These are phyloP conservation scores for Hydrozoanthus tunicans DNA, from an alignment of 64 coral and sea anemone species.

Conservation along the genomic window DNA sequence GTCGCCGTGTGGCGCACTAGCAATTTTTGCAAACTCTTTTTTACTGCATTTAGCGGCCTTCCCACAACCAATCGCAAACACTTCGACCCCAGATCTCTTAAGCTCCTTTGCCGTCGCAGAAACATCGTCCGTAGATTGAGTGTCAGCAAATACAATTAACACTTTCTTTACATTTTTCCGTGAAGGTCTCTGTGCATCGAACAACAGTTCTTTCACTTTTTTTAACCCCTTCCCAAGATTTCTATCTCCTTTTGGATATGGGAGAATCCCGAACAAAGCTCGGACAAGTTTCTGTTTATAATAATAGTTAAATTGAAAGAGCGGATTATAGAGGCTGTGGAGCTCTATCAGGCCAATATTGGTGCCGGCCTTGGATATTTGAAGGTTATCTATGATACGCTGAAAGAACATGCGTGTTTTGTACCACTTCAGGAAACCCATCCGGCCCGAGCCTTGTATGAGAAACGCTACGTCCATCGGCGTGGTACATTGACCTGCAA, in stretches of 20 bases:
- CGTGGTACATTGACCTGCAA: slow-evolving; percentile 53
- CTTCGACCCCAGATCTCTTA: slow-evolving; percentile 19
- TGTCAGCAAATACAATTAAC: slow-evolving; percentile 43
- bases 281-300: neutral
- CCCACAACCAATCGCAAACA: slow-evolving; percentile 41
- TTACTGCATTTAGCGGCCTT: slow-evolving; percentile 27
- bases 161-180: slow-evolving; percentile 45
- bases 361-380: slow-evolving; percentile 34
- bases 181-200: slow-evolving; percentile 29
- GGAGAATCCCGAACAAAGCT: slow-evolving; percentile 48
- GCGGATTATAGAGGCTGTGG: slow-evolving; percentile 5
- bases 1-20: neutral
- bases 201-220: slow-evolving; percentile 21
- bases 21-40: neutral
- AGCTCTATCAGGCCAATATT: slow-evolving; percentile 36
- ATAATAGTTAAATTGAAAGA: slow-evolving; percentile 49
- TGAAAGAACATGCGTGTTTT: slow-evolving; percentile 60
- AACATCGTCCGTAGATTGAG: slow-evolving; percentile 10
- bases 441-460: slow-evolving; percentile 47
- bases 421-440: slow-evolving; percentile 59
- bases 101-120: slow-evolving; percentile 3
- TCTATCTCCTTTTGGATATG: slow-evolving; percentile 52
- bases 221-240: slow-evolving; percentile 32
- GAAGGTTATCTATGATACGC: slow-evolving; percentile 46
- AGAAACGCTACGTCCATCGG: slow-evolving; percentile 58